Evolutionary conservation across 1,140 invertebrate genomes (phyloP), one percentile per base, ranked within the genome.

Genomic region (Zaprionus vittiger): DNA sequence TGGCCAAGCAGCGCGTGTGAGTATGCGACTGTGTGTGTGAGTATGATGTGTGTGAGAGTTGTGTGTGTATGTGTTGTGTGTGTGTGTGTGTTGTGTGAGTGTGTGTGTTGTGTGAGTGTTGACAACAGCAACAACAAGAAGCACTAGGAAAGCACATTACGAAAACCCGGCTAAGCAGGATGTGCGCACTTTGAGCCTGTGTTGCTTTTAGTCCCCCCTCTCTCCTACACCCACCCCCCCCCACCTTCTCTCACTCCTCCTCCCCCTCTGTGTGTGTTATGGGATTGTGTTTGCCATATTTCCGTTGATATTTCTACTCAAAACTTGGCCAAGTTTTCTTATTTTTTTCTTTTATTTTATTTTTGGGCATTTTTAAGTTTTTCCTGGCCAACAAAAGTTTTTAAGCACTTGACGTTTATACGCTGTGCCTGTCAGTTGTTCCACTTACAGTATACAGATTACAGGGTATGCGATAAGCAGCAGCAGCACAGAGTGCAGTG

Each of bases 161-260:
- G 71, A 78, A 84, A 84, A 80, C 62, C 78, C 73, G 81, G 80
- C 77, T 77, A 72, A 80, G 74, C 81, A 84, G 81, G 81, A 84
- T 84, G 64, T 84, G 81, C 81, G 71, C 67, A 84, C 82, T 84
- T 79, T 84, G 67, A 80, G 73, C 77, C 68, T 70, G 59, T 64
- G 76, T 71, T 62, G 72, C 64, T 62, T 74, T 69, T 74, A 74
- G 59, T 38, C 31, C n/a, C 22, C 22, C n/a, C 7, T 31, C 34
- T 56, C n/a, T 17, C 26, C n/a, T n/a, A n/a, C n/a, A n/a, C n/a
- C n/a, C 6, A 20, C 6, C 12, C 7, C 1, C 2, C 15, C 20
- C 28, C n/a, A n/a, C n/a, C n/a, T n/a, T n/a, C n/a, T 52, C 17
- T 49, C 7, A 6, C 28, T 56, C 7, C 63, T 41, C 49, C n/a